These are phyloP conservation scores for Galerucella calmariensis DNA, from an alignment of 2,888 invertebrate genomes.

Conservation along the genomic window DNA sequence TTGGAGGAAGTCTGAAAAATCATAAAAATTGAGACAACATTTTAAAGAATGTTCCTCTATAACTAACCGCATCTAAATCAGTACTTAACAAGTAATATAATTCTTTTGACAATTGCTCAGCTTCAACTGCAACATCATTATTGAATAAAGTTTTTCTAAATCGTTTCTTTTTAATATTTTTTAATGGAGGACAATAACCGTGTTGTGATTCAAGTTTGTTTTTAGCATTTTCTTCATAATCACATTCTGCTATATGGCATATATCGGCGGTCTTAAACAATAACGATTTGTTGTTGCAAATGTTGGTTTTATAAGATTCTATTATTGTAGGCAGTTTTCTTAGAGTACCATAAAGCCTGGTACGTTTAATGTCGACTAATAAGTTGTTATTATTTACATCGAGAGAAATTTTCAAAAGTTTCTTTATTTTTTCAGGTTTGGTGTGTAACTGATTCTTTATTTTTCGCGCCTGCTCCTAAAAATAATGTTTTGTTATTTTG, in stretches of 20 bases:
- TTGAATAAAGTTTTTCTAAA: conserved; percentile 72
- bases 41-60: background rate
- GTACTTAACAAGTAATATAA: conserved; percentile 71
- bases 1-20: conserved; percentile 47
- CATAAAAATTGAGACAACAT: background rate
- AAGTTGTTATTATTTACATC: conserved; percentile 69
- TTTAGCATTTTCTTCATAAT: conserved; percentile 64
- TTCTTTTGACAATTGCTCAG: conserved; percentile 76
- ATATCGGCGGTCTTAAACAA: conserved; percentile 80
- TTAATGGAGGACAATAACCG: conserved; percentile 77
- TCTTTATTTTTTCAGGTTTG: conserved; percentile 70
- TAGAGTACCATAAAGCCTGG: conserved; percentile 68
- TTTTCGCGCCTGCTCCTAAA: conserved; percentile 67
- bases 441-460: conserved; percentile 66
- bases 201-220: conserved; percentile 64
- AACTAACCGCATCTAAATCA: conserved; percentile 72
- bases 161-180: conserved; percentile 74
- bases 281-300: conserved; percentile 67
- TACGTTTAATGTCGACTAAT: conserved; percentile 69
- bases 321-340: conserved; percentile 74
- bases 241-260: conserved; percentile 71
- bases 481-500: conserved; percentile 14
- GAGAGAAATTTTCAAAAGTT: conserved; percentile 70
- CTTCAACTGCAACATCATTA: conserved; percentile 75
- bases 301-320: conserved; percentile 76